Conservation (phyloP, 2,888 invertebrate genomes). For the Sthenelais limicola region DNA sequence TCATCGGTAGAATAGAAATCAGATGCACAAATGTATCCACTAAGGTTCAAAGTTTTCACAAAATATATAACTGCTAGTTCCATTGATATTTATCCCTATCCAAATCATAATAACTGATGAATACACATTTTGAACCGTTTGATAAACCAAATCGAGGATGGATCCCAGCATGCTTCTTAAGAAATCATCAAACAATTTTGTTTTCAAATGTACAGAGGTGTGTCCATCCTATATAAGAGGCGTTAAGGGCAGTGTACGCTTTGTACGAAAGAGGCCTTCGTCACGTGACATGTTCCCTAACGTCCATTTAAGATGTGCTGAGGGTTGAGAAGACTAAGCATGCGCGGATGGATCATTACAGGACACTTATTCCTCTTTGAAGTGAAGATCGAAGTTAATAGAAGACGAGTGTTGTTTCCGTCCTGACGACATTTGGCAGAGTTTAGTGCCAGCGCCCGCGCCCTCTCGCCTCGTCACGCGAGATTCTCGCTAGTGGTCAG, state of each 20-base stretch:
- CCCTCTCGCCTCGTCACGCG: slow-evolving; percentile 19
- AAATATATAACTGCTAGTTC: too few relatives aligned
- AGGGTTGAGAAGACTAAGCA: slow-evolving; percentile 16
- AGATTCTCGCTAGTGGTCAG: slow-evolving; percentile 28
- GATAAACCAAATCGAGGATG: too few relatives aligned
- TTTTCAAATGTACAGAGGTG: too few relatives aligned
- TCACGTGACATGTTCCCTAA: slow-evolving; percentile 31
- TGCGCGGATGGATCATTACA: slow-evolving; percentile 18
- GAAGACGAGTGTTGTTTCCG: background rate
- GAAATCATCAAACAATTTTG: too few relatives aligned
- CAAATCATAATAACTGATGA: too few relatives aligned
- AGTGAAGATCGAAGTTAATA: slow-evolving; percentile 1
- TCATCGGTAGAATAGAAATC: too few relatives aligned
- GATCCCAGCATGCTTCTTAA: too few relatives aligned
- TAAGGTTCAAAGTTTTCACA: too few relatives aligned
- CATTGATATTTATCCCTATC: too few relatives aligned
- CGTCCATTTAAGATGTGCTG: slow-evolving; percentile 32
- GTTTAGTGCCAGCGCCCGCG: slow-evolving; percentile 2
- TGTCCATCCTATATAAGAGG: too few relatives aligned
- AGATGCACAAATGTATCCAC: too few relatives aligned
- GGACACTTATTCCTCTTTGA: slow-evolving; percentile 25
- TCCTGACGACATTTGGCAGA: slow-evolving; percentile 14
- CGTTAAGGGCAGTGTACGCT: slow-evolving; percentile 9
- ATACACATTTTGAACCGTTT: too few relatives aligned
- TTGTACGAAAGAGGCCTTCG: slow-evolving; percentile 18